phyloP scores from a whole-genome alignment of 2,797 vertebrate species.

The Phaenicophaeus curvirostris region DNA sequence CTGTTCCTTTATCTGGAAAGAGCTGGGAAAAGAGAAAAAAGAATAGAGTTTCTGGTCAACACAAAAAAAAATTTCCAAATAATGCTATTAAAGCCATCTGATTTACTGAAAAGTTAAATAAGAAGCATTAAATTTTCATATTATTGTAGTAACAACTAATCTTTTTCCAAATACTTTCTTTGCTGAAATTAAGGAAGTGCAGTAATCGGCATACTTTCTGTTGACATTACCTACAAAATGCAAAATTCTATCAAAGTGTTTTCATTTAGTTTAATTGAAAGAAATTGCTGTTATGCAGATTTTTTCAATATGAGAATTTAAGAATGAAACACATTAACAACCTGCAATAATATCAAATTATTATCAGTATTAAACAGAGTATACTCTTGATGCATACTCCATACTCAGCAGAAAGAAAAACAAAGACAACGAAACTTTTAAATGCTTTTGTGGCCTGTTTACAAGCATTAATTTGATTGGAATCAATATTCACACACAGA shows the following conservation, averaged over 20 bases:
- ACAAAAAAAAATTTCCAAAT: neutral
- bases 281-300: neutral
- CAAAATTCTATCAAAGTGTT: neutral
- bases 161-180: neutral
- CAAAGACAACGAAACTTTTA: conserved; percentile 7
- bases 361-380: neutral
- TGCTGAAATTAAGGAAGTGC: neutral
- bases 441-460: neutral
- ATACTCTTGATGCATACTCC: neutral
- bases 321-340: neutral
- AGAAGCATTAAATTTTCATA: neutral
- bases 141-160: neutral
- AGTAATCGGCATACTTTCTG: neutral
- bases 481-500: too few relatives aligned
- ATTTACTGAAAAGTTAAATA: neutral
- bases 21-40: conserved; percentile 81
- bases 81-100: neutral
- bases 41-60: conserved; percentile 30
- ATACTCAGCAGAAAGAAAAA: neutral
- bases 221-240: neutral
- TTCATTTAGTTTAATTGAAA: neutral
- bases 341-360: neutral
- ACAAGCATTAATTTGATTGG: neutral
- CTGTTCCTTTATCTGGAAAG: conserved; percentile 95
- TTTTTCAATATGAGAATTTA: neutral